phyloP scores from a whole-genome alignment of 1,140 invertebrate species.

The Papilio dardanus region DNA sequence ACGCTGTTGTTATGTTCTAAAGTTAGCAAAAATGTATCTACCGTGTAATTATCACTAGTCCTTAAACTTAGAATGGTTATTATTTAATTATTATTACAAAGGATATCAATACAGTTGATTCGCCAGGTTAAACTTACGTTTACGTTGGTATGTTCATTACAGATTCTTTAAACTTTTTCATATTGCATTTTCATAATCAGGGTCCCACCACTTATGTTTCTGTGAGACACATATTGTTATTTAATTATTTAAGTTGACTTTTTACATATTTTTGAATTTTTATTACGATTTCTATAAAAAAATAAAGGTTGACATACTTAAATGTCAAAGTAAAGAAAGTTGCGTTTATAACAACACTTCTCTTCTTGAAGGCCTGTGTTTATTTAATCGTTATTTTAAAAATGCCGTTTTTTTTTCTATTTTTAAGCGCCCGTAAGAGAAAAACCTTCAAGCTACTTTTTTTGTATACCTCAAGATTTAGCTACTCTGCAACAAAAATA shows the following conservation, averaged over 20 bases:
- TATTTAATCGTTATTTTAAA: not conserved
- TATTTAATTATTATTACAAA: not conserved
- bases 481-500: too few relatives aligned
- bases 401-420: not conserved
- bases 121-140: not conserved
- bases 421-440: not conserved
- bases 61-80: not conserved
- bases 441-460: too few relatives aligned
- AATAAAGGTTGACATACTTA: constrained; percentile 42
- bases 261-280: constrained; percentile 2
- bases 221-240: constrained; percentile 6
- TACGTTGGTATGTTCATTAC: not conserved
- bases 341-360: not conserved
- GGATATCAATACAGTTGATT: not conserved
- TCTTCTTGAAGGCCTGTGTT: constrained; percentile 31
- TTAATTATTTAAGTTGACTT: not conserved
- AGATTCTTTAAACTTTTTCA: not conserved
- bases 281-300: not conserved
- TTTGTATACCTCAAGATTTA: too few relatives aligned
- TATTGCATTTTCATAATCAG: constrained; percentile 15
- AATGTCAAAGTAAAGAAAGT: constrained; percentile 16
- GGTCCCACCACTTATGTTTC: constrained; percentile 6
- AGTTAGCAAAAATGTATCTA: not conserved
- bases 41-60: too few relatives aligned
- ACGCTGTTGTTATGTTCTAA: too few relatives aligned